phyloP scores from a whole-genome alignment of 2,113 vertebrate genomes.

The Aplodontia rufa region DNA sequence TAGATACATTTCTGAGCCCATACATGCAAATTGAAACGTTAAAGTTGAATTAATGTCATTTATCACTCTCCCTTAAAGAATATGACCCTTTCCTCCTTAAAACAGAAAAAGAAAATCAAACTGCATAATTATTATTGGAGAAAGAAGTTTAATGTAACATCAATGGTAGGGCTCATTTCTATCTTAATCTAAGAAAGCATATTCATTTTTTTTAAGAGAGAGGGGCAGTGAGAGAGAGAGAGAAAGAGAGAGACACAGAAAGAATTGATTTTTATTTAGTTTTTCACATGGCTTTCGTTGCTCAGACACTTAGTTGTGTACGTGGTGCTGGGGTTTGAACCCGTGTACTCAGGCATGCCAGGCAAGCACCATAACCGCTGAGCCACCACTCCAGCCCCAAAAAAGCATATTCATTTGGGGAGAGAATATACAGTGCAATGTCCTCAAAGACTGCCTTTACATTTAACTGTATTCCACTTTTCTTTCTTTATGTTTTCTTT shows the following conservation, averaged over 20 bases:
- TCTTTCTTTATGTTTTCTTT: too few relatives aligned
- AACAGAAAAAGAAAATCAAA: background rate
- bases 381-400: too few relatives aligned
- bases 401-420: background rate
- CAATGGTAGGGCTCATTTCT: background rate
- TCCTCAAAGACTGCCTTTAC: background rate
- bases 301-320: too few relatives aligned
- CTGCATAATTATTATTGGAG: background rate
- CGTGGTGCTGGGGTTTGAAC: too few relatives aligned
- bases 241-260: too few relatives aligned
- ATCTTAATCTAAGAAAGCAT: background rate
- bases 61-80: background rate
- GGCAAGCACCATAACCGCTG: too few relatives aligned
- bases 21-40: background rate
- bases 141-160: background rate
- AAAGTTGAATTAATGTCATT: too few relatives aligned
- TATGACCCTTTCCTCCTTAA: background rate
- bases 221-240: too few relatives aligned
- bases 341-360: too few relatives aligned
- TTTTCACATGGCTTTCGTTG: too few relatives aligned
- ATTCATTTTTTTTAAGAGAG: too few relatives aligned
- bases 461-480: background rate
- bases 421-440: background rate
- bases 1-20: constrained; percentile 26
- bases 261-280: too few relatives aligned